A percentile compares a stretch with the other conserved stretches of the same genome.
These are phyloP conservation scores for Amorpha juglandis DNA, from an alignment of 2,888 invertebrate genomes.

Conservation along the genomic window DNA sequence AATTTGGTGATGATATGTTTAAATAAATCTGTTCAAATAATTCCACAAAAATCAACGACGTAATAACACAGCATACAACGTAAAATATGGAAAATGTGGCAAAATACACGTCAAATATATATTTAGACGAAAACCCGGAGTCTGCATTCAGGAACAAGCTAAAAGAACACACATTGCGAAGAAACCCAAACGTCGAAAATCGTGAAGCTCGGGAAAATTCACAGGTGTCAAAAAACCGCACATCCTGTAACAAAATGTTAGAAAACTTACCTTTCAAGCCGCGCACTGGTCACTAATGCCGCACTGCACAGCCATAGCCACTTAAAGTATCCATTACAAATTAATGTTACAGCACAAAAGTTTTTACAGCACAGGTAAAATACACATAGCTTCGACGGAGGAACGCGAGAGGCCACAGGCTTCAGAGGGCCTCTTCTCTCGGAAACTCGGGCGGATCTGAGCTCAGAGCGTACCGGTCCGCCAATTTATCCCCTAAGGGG, in stretches of 20 bases:
- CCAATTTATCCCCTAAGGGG: conserved; percentile 68
- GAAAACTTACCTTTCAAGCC: conserved; percentile 61
- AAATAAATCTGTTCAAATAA: no score
- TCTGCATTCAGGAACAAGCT: background rate
- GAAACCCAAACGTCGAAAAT: background rate
- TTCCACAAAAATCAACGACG: no score
- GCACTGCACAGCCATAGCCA: conserved; percentile 55
- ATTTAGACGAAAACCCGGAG: background rate
- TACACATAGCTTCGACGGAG: conserved; percentile 59
- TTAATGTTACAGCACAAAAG: conserved; percentile 55
- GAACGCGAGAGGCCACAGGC: conserved; percentile 43
- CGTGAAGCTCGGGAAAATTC: background rate
- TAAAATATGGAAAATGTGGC: background rate
- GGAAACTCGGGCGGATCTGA: conserved; percentile 68
- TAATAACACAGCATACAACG: background rate
- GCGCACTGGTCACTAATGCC: conserved; percentile 47
- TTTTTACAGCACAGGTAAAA: conserved; percentile 47
- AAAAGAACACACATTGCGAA: background rate
- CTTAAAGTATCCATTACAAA: conserved; percentile 56
- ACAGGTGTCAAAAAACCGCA: background rate
- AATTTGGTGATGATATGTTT: no score
- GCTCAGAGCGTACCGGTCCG: conserved; percentile 56
- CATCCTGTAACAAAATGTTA: conserved; percentile 13
- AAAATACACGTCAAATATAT: background rate
- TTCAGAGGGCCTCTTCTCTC: conserved; percentile 54